These are phyloP conservation scores for Trichoplusia ni DNA, from an alignment of 1,140 invertebrate species.

Conservation along the genomic window DNA sequence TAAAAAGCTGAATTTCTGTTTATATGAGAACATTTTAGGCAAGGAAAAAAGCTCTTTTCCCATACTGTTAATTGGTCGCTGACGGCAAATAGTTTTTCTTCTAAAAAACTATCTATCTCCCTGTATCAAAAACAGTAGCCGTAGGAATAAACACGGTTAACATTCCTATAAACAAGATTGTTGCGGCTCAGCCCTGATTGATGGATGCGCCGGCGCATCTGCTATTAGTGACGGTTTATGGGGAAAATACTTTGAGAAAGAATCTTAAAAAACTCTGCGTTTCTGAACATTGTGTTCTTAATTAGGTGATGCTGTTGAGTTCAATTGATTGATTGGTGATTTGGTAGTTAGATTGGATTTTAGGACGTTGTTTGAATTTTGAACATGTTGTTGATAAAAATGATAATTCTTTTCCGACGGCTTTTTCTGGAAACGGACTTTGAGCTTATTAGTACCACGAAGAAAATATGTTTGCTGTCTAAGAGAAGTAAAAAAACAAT, in stretches of 20 bases:
- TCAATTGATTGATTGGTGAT: neutral
- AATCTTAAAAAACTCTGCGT: conserved; percentile 16
- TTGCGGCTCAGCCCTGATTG: conserved; percentile 59
- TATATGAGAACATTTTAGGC: no score
- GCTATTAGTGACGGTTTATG: conserved; percentile 68
- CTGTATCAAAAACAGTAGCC: conserved; percentile 48
- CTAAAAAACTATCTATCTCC: conserved; percentile 15
- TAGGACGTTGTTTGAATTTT: neutral
- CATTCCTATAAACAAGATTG: conserved; percentile 78
- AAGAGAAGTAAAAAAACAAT: neutral
- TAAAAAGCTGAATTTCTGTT: no score
- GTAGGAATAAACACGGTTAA: conserved; percentile 75
- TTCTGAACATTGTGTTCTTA: conserved; percentile 29
- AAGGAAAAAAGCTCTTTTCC: no score
- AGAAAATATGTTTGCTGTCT: no score
- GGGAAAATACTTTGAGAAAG: conserved; percentile 42
- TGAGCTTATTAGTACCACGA: no score
- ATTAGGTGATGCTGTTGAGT: neutral
- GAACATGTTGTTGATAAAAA: no score
- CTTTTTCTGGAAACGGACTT: no score
- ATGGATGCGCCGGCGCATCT: conserved; percentile 52
- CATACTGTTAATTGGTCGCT: no score
- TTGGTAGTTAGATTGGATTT: neutral
- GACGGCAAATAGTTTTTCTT: neutral
- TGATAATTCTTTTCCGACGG: no score